Evolutionary conservation across 1,140 invertebrate species (phyloP).

Genomic region (Bombus turneri): DNA sequence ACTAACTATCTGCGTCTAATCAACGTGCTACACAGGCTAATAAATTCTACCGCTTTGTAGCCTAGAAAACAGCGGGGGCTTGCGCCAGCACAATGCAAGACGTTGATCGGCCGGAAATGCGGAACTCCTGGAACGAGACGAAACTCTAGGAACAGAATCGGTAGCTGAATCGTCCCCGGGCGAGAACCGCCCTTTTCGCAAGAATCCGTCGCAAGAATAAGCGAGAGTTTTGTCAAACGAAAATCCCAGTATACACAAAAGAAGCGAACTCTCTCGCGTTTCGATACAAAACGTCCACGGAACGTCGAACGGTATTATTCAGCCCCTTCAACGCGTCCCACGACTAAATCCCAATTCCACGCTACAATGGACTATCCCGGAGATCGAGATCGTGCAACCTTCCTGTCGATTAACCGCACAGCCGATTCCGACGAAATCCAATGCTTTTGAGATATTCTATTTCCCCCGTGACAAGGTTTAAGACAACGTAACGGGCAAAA

Average conservation of each 20-base stretch:
- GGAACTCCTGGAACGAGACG: neutral
- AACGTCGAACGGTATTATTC: slow-evolving; percentile 25
- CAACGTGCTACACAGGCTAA: slow-evolving; percentile 14
- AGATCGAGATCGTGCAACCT: neutral
- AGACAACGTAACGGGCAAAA: neutral
- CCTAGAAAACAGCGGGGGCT: neutral
- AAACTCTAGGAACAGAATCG: neutral
- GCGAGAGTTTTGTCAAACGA: neutral
- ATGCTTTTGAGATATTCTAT: neutral
- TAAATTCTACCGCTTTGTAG: slow-evolving; percentile 6
- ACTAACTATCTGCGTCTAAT: neutral
- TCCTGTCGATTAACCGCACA: slow-evolving; percentile 9
- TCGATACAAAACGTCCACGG: neutral
- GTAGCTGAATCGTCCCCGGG: neutral
- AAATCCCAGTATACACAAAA: neutral
- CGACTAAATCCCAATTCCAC: slow-evolving; percentile 8
- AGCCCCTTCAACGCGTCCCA: neutral
- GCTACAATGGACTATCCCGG: neutral
- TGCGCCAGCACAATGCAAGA: neutral
- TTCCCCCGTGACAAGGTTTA: neutral
- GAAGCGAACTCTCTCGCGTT: neutral
- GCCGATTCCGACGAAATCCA: neutral
- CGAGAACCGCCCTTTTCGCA: neutral
- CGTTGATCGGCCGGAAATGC: neutral
- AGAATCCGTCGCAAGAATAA: slow-evolving; percentile 1